A percentile compares a stretch with the other conserved stretches of the same genome.
phyloP scores from a whole-genome alignment of 2,113 vertebrate genomes.

The Oreochromis aureus region DNA sequence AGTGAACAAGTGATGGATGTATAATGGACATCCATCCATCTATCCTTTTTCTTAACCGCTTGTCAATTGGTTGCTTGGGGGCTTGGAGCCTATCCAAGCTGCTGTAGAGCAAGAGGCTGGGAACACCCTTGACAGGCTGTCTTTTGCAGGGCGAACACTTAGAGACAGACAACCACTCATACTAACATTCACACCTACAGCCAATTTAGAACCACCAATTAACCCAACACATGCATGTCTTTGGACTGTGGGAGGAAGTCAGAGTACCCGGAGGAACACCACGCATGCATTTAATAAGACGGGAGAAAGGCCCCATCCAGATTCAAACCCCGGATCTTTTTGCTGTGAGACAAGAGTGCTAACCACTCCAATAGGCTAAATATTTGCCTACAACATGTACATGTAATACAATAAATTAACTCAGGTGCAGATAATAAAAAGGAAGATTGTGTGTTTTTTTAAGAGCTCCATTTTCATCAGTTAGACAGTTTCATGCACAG shows the following conservation, averaged over 20 bases:
- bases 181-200: neutral
- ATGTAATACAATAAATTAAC: neutral
- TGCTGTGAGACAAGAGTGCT: neutral
- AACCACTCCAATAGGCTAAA: neutral
- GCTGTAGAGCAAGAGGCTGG: neutral
- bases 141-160: neutral
- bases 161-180: neutral
- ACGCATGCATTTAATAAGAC: neutral
- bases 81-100: neutral
- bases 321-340: neutral
- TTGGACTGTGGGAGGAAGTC: neutral
- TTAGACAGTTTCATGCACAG: neutral
- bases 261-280: neutral
- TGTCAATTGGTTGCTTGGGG: neutral
- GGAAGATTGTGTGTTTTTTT: neutral
- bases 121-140: neutral
- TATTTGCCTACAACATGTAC: fast-evolving
- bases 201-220: neutral
- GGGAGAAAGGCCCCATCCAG: neutral
- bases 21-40: neutral
- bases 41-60: neutral
- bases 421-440: neutral
- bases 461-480: neutral
- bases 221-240: neutral
- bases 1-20: neutral